Evolutionary conservation across 1,140 invertebrate species (phyloP).

Genomic region (Leptinotarsa lineolata): DNA sequence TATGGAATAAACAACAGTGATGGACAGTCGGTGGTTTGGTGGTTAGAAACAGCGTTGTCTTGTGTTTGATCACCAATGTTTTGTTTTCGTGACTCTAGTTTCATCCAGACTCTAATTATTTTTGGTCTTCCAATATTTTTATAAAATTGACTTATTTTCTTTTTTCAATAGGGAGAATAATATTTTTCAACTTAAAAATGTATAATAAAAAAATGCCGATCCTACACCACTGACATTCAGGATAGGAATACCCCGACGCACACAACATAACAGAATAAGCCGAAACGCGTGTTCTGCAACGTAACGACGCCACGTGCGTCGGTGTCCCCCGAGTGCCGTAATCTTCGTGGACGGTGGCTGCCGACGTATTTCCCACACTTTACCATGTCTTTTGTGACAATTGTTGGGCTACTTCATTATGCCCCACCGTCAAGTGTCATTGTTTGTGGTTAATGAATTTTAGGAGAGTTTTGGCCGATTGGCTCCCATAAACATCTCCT

Average conservation of each 20-base stretch:
- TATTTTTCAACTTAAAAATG: neutral
- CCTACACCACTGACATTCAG: neutral
- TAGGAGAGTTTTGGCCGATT: conserved; percentile 6
- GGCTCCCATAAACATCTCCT: neutral
- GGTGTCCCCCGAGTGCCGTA: conserved; percentile 44
- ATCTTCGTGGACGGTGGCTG: conserved; percentile 48
- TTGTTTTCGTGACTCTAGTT: no score
- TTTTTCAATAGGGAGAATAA: neutral
- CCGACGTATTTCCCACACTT: conserved; percentile 46
- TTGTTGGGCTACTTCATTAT: conserved; percentile 38
- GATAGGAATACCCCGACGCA: neutral
- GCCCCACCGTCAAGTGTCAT: conserved; percentile 19
- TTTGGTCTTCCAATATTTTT: no score
- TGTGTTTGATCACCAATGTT: no score
- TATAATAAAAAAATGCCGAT: neutral
- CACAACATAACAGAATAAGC: conserved; percentile 34
- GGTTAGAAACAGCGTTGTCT: no score
- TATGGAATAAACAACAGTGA: no score
- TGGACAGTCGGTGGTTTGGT: no score
- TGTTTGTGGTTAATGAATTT: conserved; percentile 18
- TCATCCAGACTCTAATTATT: no score
- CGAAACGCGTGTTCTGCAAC: conserved; percentile 38
- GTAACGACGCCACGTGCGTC: conserved; percentile 38
- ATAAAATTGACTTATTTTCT: no score
- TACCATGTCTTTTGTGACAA: conserved; percentile 16